These are phyloP conservation scores for Laticauda laticaudata DNA, from an alignment of 2,113 vertebrate genomes.

Conservation along the genomic window DNA sequence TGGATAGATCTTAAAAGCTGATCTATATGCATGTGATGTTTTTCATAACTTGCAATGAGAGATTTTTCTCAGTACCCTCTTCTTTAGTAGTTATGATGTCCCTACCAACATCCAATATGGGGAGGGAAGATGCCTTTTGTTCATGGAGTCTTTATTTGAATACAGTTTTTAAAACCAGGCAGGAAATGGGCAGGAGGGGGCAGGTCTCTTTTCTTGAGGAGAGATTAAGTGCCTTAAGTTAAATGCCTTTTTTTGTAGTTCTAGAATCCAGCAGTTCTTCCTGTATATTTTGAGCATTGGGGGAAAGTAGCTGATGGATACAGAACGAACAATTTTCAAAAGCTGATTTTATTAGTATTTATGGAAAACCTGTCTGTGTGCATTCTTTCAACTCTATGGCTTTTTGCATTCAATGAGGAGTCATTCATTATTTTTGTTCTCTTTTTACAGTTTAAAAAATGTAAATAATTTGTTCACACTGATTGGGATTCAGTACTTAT, in stretches of 20 bases:
- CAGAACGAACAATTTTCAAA: background rate
- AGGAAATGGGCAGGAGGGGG: background rate
- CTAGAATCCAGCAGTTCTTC: background rate
- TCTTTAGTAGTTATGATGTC: background rate
- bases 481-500: background rate
- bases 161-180: background rate
- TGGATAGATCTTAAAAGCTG: background rate
- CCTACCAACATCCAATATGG: background rate
- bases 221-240: background rate
- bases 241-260: background rate
- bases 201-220: background rate
- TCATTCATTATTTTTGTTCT: background rate
- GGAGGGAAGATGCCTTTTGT: background rate
- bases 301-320: background rate
- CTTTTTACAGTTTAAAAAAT: background rate
- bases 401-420: background rate
- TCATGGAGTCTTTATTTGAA: background rate
- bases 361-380: background rate
- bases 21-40: background rate
- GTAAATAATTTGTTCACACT: background rate
- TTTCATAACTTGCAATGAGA: background rate
- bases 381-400: background rate
- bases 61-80: background rate
- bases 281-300: background rate
- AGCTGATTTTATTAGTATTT: background rate